Evolutionary conservation across 1,140 invertebrate genomes (phyloP), one percentile per base, ranked within the genome.

Genomic region (Leptinotarsa lineolata): DNA sequence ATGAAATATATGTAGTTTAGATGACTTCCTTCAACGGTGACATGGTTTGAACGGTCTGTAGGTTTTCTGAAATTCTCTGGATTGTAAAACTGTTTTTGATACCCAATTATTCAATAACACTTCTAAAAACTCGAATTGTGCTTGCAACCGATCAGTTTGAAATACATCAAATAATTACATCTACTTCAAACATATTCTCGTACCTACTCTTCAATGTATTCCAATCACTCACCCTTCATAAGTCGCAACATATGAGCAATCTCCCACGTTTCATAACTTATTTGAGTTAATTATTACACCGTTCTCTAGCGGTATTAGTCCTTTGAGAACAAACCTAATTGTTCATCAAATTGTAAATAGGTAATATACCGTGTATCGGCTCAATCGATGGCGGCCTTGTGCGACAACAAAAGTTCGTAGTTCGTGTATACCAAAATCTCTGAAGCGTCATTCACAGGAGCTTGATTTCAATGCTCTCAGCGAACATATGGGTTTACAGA

Each of bases 311-410:
- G 61, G 20, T 18, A 63, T 63, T n/a, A 63, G 61, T 63, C 20
- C 61, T 63, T 63, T 63, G 61, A 63, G 61, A 63, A 63, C 61
- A 63, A 63, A 22, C 61, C 61, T 6, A 30, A 63, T 21, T 63
- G 61, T 63, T 63, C 61, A 63, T 63, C 20, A 63, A 30, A 63
- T 63, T 30, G 20, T n/a, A 24, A 63, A 15, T 30, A 63, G 61
- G n/a, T 63, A 63, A 63, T 63, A 63, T 24, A 22, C 4, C 61
- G 20, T 63, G 24, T 63, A 63, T 63, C 61, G 21, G 24, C 20
- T 39, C 15, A 54, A 54, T 54, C 48, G 15, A 63, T 30, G 61
- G 20, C 13, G 15, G 4, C 24, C 13, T 21, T 30, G 21, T 63
- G 61, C 20, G 20, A 63, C 20, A 63, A 18, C 61, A 21, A 63